These are phyloP conservation scores for Cossypha dichroa DNA, from an alignment of 2,797 vertebrate genomes.

Conservation along the genomic window DNA sequence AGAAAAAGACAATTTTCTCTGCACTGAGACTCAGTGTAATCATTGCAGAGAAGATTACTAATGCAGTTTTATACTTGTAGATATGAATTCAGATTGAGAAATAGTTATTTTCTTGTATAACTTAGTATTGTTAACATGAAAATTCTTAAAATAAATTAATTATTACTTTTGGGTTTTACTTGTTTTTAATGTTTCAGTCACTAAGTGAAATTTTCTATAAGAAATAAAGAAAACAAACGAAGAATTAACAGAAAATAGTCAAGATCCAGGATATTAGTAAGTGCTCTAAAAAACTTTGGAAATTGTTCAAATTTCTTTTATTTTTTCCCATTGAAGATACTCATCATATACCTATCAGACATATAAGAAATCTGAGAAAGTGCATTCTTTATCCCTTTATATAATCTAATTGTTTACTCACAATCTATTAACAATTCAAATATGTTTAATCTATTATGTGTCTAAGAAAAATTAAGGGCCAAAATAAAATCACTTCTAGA, in stretches of 20 bases:
- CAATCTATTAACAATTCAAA: not conserved
- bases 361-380: not conserved
- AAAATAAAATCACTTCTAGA: not conserved
- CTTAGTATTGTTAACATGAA: not conserved
- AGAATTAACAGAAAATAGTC: not conserved
- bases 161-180: not conserved
- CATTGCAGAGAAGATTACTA: not conserved
- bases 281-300: not conserved
- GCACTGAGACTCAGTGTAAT: not conserved
- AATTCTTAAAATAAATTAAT: not conserved
- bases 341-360: not conserved
- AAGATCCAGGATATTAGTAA: not conserved
- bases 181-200: not conserved
- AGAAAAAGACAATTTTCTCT: not conserved
- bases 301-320: not conserved
- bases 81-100: not conserved
- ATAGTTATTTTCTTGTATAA: not conserved
- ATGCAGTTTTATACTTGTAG: not conserved
- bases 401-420: not conserved
- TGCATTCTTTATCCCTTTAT: not conserved
- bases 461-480: not conserved
- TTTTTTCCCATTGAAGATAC: not conserved
- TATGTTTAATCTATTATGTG: not conserved
- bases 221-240: not conserved
- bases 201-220: not conserved